A percentile compares a stretch with the other conserved stretches of the same genome.
Evolutionary conservation across 1,140 invertebrate genomes (phyloP).

Genomic region (Anoplolepis gracilipes): DNA sequence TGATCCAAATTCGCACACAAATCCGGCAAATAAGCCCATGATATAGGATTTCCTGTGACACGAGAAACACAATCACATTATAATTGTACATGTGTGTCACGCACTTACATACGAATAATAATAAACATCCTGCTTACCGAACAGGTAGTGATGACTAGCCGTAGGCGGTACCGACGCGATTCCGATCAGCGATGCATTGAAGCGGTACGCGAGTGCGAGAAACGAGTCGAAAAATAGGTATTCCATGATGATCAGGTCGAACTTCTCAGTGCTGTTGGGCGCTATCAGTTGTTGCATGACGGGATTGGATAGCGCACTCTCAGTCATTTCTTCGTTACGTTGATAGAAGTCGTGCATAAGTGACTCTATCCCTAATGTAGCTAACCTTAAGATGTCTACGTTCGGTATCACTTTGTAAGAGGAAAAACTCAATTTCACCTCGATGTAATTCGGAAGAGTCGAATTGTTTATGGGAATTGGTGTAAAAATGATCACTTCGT

Average conservation of each 20-base stretch:
- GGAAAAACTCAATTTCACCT: conserved; percentile 75
- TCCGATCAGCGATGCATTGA: conserved; percentile 76
- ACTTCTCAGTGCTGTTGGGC: conserved; percentile 28
- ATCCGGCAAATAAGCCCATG: conserved; percentile 84
- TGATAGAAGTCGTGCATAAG: not conserved
- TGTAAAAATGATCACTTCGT: conserved; percentile 80
- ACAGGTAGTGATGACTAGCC: conserved; percentile 52
- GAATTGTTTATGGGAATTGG: conserved; percentile 76
- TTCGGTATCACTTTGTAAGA: too few relatives aligned
- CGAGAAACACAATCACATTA: not conserved
- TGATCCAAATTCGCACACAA: conserved; percentile 73
- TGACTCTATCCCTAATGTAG: too few relatives aligned
- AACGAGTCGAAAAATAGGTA: conserved; percentile 24
- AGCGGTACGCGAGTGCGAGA: conserved; percentile 67
- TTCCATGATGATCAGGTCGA: conserved; percentile 56
- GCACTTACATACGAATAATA: not conserved
- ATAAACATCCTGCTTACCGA: conserved; percentile 54
- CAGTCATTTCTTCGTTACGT: not conserved
- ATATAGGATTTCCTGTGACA: conserved; percentile 80
- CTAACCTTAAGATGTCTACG: too few relatives aligned
- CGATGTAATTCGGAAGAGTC: conserved; percentile 76
- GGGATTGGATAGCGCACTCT: conserved; percentile 55
- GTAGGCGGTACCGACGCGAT: conserved; percentile 69
- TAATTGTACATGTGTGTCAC: too few relatives aligned
- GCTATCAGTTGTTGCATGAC: conserved; percentile 57